phyloP scores from a whole-genome alignment of 2,113 vertebrate species.

The Micronycteris hirsuta region DNA sequence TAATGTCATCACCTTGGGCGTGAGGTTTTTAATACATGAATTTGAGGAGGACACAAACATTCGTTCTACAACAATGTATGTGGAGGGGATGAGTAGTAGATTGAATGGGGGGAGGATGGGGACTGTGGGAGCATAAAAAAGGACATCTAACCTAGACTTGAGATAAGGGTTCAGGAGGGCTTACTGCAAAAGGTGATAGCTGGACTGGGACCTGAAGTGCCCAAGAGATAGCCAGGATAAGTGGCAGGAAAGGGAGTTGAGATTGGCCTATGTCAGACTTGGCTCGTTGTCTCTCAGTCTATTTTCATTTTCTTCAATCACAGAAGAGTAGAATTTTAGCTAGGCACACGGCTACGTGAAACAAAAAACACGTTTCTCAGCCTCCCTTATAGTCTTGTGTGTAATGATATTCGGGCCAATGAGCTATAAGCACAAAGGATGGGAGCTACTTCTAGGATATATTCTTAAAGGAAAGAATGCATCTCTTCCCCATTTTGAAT shows the following conservation, averaged over 20 bases:
- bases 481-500: not conserved
- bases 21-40: too few species aligned
- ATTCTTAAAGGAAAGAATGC: not conserved
- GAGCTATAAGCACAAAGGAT: not conserved
- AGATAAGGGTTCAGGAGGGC: not conserved
- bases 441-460: not conserved
- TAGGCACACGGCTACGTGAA: not conserved
- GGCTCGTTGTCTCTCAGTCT: not conserved
- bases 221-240: not conserved
- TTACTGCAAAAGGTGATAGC: not conserved
- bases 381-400: too few species aligned
- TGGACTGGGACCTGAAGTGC: not conserved
- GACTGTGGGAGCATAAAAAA: not conserved
- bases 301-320: not conserved
- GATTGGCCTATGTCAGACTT: not conserved
- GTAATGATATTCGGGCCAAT: not conserved
- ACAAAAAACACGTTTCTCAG: not conserved
- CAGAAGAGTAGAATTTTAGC: not conserved
- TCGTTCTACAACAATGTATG: not conserved
- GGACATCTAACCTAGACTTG: not conserved
- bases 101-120: not conserved
- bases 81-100: not conserved
- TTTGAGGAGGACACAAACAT: too few species aligned
- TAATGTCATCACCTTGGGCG: too few species aligned
- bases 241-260: not conserved